These are phyloP conservation scores for Campoletis sonorensis DNA, from an alignment of 1,140 invertebrate species.

Conservation along the genomic window DNA sequence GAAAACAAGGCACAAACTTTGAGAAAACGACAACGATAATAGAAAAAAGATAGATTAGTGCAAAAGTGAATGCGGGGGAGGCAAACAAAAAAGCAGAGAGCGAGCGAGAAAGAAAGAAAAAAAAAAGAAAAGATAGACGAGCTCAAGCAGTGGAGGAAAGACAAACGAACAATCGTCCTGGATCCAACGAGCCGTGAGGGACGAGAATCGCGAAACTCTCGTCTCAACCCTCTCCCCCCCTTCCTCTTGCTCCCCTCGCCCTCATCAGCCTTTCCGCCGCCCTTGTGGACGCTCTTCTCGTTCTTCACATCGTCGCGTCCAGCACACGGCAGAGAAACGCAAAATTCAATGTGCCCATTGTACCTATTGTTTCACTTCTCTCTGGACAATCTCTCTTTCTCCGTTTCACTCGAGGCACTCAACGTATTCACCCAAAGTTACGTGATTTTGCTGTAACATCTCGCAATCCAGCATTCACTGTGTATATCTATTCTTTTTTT, in stretches of 20 bases:
- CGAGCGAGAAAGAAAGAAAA: background rate
- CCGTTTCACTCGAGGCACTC: background rate
- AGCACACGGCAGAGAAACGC: conserved; percentile 27
- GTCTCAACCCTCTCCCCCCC: background rate
- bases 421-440: conserved; percentile 23
- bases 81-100: background rate
- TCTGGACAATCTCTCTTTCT: background rate
- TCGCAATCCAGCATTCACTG: background rate
- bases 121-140: conserved; percentile 10
- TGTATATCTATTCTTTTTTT: background rate
- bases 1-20: background rate
- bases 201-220: conserved; percentile 29
- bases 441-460: conserved; percentile 35
- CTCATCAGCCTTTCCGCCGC: background rate
- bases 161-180: conserved; percentile 44
- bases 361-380: conserved; percentile 44
- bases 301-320: conserved; percentile 36
- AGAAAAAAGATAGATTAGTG: background rate
- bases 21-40: background rate
- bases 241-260: background rate
- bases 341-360: conserved; percentile 46
- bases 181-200: conserved; percentile 43
- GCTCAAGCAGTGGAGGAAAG: conserved; percentile 17
- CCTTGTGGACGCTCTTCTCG: background rate
- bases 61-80: conserved; percentile 16